Percentiles rank a stretch among this genome's conserved stretches.
Conservation (phyloP, 2,113 vertebrate species). For the Psettodes erumei region DNA sequence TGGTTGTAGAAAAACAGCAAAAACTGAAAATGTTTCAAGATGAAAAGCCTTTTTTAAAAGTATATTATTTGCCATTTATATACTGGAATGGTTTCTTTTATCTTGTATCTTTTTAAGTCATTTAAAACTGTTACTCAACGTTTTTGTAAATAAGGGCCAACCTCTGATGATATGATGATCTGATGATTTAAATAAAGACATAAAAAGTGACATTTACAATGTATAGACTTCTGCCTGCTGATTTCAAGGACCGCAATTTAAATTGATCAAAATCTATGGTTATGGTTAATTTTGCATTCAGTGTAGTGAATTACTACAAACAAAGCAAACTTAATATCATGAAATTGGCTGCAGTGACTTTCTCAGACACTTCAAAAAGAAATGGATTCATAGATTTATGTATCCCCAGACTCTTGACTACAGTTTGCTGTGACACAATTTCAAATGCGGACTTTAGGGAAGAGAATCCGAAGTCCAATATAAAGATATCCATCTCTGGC, state of each 20-base stretch:
- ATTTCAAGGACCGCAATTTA: conserved; percentile 21
- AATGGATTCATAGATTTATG: conserved; percentile 71
- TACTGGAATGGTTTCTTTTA: not conserved
- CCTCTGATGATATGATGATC: not conserved
- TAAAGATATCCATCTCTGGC: conserved; percentile 94
- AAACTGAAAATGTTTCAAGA: conserved; percentile 5
- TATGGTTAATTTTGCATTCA: conserved; percentile 37
- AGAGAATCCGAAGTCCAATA: conserved; percentile 88
- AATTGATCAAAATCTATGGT: conserved; percentile 26
- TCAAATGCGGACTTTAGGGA: conserved; percentile 82
- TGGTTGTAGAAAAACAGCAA: not conserved
- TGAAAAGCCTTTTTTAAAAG: not conserved
- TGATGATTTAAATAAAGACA: not conserved
- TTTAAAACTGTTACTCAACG: not conserved
- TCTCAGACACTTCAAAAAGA: conserved; percentile 60
- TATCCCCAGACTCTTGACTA: conserved; percentile 53
- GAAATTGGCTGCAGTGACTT: conserved; percentile 53
- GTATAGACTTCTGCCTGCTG: not conserved
- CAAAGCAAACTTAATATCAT: conserved; percentile 50
- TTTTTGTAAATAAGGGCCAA: not conserved
- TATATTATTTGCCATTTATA: not conserved
- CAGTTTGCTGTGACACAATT: conserved; percentile 77
- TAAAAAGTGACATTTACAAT: conserved; percentile 39
- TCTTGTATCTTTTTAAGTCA: not conserved
- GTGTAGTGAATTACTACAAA: conserved; percentile 42